A percentile compares a stretch with the other conserved stretches of the same genome.
These are phyloP conservation scores for Heliconius himera DNA, from an alignment of 1,140 invertebrate species.

Conservation along the genomic window DNA sequence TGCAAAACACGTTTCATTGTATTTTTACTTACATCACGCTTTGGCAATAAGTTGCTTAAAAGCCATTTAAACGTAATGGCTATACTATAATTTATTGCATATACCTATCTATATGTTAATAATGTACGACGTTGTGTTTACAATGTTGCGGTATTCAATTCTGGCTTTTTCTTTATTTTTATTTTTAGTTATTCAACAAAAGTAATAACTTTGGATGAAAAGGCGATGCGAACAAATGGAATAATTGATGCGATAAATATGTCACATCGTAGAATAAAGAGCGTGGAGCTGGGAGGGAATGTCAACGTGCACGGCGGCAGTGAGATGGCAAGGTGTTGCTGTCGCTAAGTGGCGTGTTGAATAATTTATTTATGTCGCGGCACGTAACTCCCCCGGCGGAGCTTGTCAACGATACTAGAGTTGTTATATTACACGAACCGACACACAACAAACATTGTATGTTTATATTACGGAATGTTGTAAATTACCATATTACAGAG, in stretches of 20 bases:
- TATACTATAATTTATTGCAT: conserved; percentile 37
- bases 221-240: neutral
- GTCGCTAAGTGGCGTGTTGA: conserved; percentile 70
- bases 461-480: conserved; percentile 3
- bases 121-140: conserved; percentile 31
- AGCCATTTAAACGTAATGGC: conserved; percentile 39
- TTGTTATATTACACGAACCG: conserved; percentile 42
- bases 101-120: conserved; percentile 25
- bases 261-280: conserved; percentile 22
- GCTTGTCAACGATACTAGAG: conserved; percentile 53
- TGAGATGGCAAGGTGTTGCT: conserved; percentile 57
- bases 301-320: conserved; percentile 21
- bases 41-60: conserved; percentile 40
- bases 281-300: conserved; percentile 27
- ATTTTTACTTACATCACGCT: conserved; percentile 40
- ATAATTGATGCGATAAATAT: conserved; percentile 29
- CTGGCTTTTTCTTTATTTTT: neutral
- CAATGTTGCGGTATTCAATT: conserved; percentile 30
- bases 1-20: conserved; percentile 33
- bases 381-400: conserved; percentile 64
- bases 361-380: conserved; percentile 77
- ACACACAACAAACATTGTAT: neutral
- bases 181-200: neutral
- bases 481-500: neutral
- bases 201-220: neutral